phyloP scores from a whole-genome alignment of 37 sponge, comb jelly and placozoan species.

The Bolinopsis microptera region DNA sequence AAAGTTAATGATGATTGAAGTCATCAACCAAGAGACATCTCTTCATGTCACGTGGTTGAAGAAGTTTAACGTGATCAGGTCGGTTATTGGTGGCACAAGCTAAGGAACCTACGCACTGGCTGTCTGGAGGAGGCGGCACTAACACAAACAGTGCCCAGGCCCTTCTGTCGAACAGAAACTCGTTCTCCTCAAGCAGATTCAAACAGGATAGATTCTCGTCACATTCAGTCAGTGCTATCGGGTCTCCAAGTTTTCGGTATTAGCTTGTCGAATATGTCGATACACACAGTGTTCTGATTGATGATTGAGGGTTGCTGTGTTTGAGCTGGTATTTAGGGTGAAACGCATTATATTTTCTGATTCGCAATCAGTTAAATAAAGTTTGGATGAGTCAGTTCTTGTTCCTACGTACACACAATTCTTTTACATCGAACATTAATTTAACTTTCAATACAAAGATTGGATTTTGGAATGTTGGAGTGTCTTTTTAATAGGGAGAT shows the following conservation, averaged over 20 bases:
- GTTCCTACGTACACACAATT: background rate
- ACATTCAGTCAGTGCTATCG: background rate
- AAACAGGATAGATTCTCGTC: background rate
- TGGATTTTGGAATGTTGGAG: too few species aligned
- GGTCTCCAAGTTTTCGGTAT: background rate
- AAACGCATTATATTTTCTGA: background rate
- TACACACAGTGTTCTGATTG: background rate
- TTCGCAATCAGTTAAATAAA: background rate
- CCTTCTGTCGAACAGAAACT: background rate
- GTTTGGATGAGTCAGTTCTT: background rate
- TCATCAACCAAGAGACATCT: too few species aligned
- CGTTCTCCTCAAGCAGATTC: background rate
- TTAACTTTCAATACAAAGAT: too few species aligned
- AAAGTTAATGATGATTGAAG: too few species aligned
- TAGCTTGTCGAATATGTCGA: background rate
- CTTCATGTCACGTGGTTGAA: background rate
- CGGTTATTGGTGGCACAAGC: background rate
- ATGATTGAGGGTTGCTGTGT: background rate
- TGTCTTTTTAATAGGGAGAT: too few species aligned
- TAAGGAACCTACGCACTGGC: background rate
- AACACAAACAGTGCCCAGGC: too few species aligned
- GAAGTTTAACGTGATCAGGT: background rate
- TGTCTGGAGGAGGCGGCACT: background rate
- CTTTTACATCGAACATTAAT: background rate
- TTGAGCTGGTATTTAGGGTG: background rate